Evolutionary conservation across 53 echinoderm and acorn worm species (phyloP), one percentile per base, ranked within the genome.

Genomic region (Crossaster papposus): DNA sequence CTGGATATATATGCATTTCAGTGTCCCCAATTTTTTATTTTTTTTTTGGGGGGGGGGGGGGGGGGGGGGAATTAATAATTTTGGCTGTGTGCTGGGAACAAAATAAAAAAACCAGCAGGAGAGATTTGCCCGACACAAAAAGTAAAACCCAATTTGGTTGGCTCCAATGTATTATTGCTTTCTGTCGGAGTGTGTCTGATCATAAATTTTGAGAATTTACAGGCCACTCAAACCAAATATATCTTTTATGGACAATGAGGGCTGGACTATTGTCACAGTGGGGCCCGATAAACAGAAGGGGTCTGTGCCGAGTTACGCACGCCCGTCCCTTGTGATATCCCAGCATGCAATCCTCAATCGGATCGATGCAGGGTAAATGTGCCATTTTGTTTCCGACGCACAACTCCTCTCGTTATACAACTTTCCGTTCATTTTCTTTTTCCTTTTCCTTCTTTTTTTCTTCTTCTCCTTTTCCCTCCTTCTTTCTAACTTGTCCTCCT

Each of bases 311-410:
- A 51, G 84, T 72, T 72, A 72, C 72, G 72, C 84, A 84, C 72
- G 84, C 72, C 84, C 30, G 72, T 72, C 84, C 72, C 84, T 53
- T 38, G 37, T 72, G 84, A 72, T 84, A 14, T 84, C 84, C 72
- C 84, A 84, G 84, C 51, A 84, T 84, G 72, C 84, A 84, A 84
- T 72, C 71, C 71, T 13, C 72, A 22, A 18, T 36, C 30, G 37
- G 65, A 84, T 84, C 72, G 84, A 84, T 72, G 38, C 24, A 15
- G 28, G 53, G 68, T 83, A 84, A 71, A 84, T 84, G 71, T 84
- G 72, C 84, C 84, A 84, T 84, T 71, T 71, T 84, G 84, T 84
- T 84, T 84, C 52, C 84, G 72, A 72, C 51, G 36, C 84, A 84
- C 84, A 84, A 51, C n/a, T 36, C 71, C 75, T 36, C n/a, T 35